Evolutionary conservation across 2,888 invertebrate species (phyloP), one percentile per base, ranked within the genome.

Genomic region (Dicranocentrus wangi): DNA sequence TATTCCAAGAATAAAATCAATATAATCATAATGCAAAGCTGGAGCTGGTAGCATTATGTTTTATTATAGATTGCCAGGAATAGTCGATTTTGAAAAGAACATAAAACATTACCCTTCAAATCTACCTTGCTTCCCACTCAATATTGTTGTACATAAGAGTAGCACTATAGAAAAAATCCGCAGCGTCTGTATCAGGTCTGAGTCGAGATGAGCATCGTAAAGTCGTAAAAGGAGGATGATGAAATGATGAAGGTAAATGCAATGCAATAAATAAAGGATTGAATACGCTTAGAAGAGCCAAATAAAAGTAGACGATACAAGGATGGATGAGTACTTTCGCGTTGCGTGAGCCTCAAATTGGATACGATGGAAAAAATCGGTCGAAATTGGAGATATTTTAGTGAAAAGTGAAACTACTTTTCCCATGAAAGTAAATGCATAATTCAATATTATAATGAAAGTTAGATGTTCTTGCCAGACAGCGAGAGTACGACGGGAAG

Each of bases 151-250:
- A 55, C 55, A 13, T 25, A n/a, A 39, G 39, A 39, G 13, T 39
- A 39, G 13, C 13, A 39, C 39, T 39, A 5, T 39, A 8, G 39
- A 39, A 39, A 39, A 39, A 39, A 39, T 23, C 10, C 2, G 7
- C 3, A 5, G 53, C 5, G n/a, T 7, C 8, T 7, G 21, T 53
- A 55, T 55, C n/a, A n/a, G n/a, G n/a, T n/a, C n/a, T n/a, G 21
- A 69, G 21, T 23, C n/a, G 17, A 21, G 32, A 32, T 21, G n/a
- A 17, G 55, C 25, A 27, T 58, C 27, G 51, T 10, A 51, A 51
- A 63, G 72, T 72, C 63, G 39, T 72, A 72, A 72, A 72, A 63
- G 23, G 47, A 63, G 42, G 43, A 69, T 58, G 55, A 70, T 70
- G 58, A 70, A 58, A 23, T n/a, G 42, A 70, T 70, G 69, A 70